These are phyloP conservation scores for Eupristina koningsbergeri DNA, from an alignment of 1,140 invertebrate species.

Conservation along the genomic window DNA sequence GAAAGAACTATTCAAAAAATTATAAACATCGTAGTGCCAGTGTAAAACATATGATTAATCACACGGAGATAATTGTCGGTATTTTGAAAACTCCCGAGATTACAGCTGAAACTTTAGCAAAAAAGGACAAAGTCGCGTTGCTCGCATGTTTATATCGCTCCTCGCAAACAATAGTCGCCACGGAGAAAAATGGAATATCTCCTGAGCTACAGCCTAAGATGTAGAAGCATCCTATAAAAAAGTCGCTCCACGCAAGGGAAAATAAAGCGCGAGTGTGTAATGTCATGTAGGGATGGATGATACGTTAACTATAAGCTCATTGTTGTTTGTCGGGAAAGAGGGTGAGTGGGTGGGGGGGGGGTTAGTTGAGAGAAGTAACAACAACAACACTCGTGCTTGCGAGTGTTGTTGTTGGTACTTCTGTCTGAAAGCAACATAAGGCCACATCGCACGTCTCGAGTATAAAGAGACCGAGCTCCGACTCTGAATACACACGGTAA, in stretches of 20 bases:
- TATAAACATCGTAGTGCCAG: too few relatives aligned
- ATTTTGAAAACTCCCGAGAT: too few relatives aligned
- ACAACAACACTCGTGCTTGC: too few relatives aligned
- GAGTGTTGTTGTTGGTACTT: background rate
- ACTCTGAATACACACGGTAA: background rate
- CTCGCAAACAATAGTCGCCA: too few relatives aligned
- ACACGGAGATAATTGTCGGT: too few relatives aligned
- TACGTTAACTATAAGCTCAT: background rate
- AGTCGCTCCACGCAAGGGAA: background rate
- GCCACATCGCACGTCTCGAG: background rate
- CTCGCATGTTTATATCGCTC: too few relatives aligned
- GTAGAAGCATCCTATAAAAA: background rate
- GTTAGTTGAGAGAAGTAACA: too few relatives aligned
- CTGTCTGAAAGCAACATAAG: conserved; percentile 5
- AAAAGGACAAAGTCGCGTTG: too few relatives aligned
- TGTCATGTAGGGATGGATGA: background rate
- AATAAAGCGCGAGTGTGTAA: background rate
- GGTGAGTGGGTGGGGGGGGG: background rate
- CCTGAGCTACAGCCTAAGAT: background rate
- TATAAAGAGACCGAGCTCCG: background rate
- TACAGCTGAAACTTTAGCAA: too few relatives aligned
- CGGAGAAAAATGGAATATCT: too few relatives aligned
- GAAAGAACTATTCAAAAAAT: too few relatives aligned
- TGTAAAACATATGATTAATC: too few relatives aligned
- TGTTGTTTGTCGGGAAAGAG: background rate